Evolutionary conservation across 2,113 vertebrate genomes (phyloP), one percentile per base, ranked within the genome.

Genomic region (Lagenorhynchus albirostris): DNA sequence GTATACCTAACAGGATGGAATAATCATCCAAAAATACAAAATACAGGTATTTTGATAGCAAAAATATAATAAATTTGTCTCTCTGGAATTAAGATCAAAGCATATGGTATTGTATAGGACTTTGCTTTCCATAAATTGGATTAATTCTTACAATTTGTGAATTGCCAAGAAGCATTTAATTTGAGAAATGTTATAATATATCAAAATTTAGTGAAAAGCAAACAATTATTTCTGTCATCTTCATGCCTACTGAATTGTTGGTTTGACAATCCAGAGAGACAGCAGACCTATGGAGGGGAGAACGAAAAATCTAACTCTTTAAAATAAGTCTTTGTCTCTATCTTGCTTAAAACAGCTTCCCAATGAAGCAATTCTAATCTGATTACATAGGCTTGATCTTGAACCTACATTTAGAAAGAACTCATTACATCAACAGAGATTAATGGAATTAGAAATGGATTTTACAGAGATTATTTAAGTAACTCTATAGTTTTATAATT

Each of bases 401-500:
- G 15, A 81, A 82, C n/a, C 4, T 31, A 79, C 20, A 65, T 80
- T 93, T 89, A 80, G n/a, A 96, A 97, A 94, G 5, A 41, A 92
- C 90, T 94, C 67, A 80, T 77, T 91, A 84, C 65, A 92, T 79
- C 26, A 89, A 50, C 44, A 97, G 83, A 93, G 31, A 94, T 87
- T 93, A 94, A 94, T 58, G 26, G 68, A 88, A 25, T 93, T 97
- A 89, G 31, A 95, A 97, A 95, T 33, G 15, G 50, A 73, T 97
- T 93, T 89, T 31, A 65, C 60, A 60, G 38, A 94, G 67, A 95
- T 92, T 85, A 93, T 90, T 95, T 90, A 87, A 60, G 14, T 92
- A 89, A 38, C 5, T 89, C 71, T 95, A 55, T 20, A 96, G 92
- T 86, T 77, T 96, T 91, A 94, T 71, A 95, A 47, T 13, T 65